Evolutionary conservation across 2,888 invertebrate species (phyloP).

Genomic region (Euzophera pinguis): DNA sequence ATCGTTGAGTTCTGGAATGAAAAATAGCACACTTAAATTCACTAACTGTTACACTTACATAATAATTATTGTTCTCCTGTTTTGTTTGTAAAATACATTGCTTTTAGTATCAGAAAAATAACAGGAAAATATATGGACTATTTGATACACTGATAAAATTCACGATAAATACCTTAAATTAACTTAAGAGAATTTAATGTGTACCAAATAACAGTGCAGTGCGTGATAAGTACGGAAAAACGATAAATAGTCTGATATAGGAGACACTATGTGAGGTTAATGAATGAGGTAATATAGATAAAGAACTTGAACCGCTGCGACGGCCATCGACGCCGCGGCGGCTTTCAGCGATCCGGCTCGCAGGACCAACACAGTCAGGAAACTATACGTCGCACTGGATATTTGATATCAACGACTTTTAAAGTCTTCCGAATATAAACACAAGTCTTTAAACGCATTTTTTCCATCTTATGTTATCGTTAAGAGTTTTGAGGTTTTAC

Average conservation of each 20-base stretch:
- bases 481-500: neutral
- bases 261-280: conserved; percentile 64
- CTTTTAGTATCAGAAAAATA: conserved; percentile 77
- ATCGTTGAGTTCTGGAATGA: conserved; percentile 80
- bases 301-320: conserved; percentile 41
- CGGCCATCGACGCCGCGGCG: conserved; percentile 23
- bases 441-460: neutral
- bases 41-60: conserved; percentile 79
- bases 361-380: neutral
- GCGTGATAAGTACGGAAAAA: conserved; percentile 67
- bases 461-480: neutral
- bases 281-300: conserved; percentile 70
- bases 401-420: conserved; percentile 2
- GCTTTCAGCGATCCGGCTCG: neutral
- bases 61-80: conserved; percentile 80
- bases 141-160: conserved; percentile 69
- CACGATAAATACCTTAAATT: conserved; percentile 63
- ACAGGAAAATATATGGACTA: conserved; percentile 75
- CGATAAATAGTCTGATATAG: conserved; percentile 55
- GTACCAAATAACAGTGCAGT: conserved; percentile 78
- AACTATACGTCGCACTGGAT: neutral
- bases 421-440: neutral
- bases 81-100: conserved; percentile 78
- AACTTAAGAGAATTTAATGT: conserved; percentile 64
- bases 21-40: conserved; percentile 80